Base-by-base conservation (phyloP, 2,113 vertebrate species). In the Larimichthys polyactis region DNA sequence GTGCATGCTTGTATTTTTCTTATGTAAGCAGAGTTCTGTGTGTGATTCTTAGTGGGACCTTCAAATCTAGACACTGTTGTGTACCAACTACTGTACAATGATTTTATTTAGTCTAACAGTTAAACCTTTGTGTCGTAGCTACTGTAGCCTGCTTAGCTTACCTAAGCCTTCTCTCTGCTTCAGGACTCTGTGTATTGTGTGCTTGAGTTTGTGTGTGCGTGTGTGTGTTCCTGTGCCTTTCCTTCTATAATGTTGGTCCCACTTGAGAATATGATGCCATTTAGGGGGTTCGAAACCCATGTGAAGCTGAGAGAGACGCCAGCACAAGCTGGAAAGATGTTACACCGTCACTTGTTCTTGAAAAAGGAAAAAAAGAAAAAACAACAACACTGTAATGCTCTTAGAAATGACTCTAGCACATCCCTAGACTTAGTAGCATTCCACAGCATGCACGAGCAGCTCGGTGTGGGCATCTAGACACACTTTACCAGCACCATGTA, bases 211-310 rank as follows among this genome's bases (percentile, higher is more conserved):
- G 87, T 93, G 90, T 82, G 90, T 84, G 89, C 43, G 93, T 91
- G 87, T 91, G 90, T 88, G 87, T 94, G 90, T 94, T 92, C 92
- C 91, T 93, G 92, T 94, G 93, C 92, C 93, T 94, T 94, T 94
- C 92, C 94, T 94, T 92, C 86, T 90, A 91, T 79, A 90, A 91
- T 87, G 87, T 93, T 82, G 92, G 94, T 94, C 94, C 94, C 94
- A 94, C 90, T 93, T 89, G 90, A 94, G 94, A 94, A 94, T 90
- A 90, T 40, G 81, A 91, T 85, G 88, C 88, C 86, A 90, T 87
- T 91, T 84, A 89, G 84, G 78, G 36, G 80, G 74, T 68, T 83
- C 86, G 70, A 82, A 79, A 81, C 84, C 84, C 81, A 82, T 19
- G 46, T 74, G 59, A 85, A 74, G 81, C 89, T 65, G 85, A 90